phyloP scores from a whole-genome alignment of 2,113 vertebrate genomes.

The Ifrita kowaldi region DNA sequence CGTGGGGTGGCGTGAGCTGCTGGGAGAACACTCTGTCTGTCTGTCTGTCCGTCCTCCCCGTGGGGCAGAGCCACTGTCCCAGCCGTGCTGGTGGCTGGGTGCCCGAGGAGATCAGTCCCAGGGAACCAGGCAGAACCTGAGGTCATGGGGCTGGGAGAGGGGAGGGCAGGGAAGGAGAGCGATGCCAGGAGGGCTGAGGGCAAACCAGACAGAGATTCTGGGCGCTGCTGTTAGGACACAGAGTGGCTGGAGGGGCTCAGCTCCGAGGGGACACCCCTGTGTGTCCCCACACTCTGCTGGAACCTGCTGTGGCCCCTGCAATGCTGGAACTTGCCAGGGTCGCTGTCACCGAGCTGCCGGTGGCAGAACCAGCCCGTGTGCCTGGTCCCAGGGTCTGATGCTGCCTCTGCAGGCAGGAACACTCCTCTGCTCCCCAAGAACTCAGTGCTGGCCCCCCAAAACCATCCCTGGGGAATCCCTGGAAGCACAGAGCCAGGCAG shows the following conservation, averaged over 20 bases:
- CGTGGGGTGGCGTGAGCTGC: background rate
- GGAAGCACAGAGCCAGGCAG: background rate
- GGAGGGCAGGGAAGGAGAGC: background rate
- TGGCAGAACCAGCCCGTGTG: background rate
- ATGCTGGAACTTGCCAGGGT: background rate
- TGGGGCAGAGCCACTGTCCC: background rate
- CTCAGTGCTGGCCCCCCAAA: rapidly evolving
- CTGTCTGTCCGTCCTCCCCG: background rate
- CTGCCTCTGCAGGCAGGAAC: background rate
- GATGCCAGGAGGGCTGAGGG: background rate
- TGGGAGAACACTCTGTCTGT: background rate
- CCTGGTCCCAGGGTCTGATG: background rate
- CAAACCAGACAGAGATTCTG: rapidly evolving
- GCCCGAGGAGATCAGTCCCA: background rate
- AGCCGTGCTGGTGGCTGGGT: rapidly evolving
- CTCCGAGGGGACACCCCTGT: background rate
- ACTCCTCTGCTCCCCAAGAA: rapidly evolving
- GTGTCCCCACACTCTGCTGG: rapidly evolving
- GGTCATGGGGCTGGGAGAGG: background rate
- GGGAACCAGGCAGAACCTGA: background rate
- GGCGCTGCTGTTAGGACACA: rapidly evolving
- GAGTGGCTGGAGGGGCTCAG: background rate
- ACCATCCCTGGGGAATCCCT: background rate
- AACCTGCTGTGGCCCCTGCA: rapidly evolving
- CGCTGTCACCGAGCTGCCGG: background rate